phyloP scores from a whole-genome alignment of 2,888 invertebrate genomes.

The Hipparchia semele region DNA sequence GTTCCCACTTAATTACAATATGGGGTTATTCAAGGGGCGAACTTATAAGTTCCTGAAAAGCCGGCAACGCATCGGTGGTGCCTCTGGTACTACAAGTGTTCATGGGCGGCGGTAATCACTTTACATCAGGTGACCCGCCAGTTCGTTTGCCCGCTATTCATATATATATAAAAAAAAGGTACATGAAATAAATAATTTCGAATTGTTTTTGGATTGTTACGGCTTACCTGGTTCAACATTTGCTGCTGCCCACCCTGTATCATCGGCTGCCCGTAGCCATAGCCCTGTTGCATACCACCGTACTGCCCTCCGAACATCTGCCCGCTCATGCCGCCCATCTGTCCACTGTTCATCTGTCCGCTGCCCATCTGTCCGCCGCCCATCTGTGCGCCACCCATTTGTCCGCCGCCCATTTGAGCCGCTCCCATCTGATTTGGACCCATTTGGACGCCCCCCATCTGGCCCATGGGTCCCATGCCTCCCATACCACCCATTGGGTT shows the following conservation, averaged over 20 bases:
- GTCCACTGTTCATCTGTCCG: slow-evolving; percentile 65
- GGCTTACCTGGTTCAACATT: slow-evolving; percentile 76
- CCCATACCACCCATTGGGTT: slow-evolving; percentile 74
- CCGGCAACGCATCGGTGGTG: no score
- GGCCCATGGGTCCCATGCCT: slow-evolving; percentile 73
- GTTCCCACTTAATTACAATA: no score
- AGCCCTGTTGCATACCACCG: slow-evolving; percentile 84
- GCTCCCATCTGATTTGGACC: slow-evolving; percentile 69
- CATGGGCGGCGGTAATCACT: no score
- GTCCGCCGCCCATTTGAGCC: slow-evolving; percentile 65
- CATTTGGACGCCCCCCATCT: slow-evolving; percentile 65
- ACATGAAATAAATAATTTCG: no score
- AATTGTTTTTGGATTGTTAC: no score
- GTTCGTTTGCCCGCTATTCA: no score
- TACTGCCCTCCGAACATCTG: slow-evolving; percentile 85
- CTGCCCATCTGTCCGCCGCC: slow-evolving; percentile 65
- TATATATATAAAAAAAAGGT: no score
- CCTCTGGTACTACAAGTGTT: no score
- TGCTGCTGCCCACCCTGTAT: slow-evolving; percentile 80
- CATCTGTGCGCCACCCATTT: slow-evolving; percentile 70
- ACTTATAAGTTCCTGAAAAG: no score
- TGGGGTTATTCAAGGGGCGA: no score
- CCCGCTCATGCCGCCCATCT: slow-evolving; percentile 76
- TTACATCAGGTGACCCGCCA: no score
- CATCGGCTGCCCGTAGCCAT: slow-evolving; percentile 77